Percentiles rank a stretch among this genome's conserved stretches.
Evolutionary conservation across 2,888 invertebrate species (phyloP).

Genomic region (Syrista parreyssii): DNA sequence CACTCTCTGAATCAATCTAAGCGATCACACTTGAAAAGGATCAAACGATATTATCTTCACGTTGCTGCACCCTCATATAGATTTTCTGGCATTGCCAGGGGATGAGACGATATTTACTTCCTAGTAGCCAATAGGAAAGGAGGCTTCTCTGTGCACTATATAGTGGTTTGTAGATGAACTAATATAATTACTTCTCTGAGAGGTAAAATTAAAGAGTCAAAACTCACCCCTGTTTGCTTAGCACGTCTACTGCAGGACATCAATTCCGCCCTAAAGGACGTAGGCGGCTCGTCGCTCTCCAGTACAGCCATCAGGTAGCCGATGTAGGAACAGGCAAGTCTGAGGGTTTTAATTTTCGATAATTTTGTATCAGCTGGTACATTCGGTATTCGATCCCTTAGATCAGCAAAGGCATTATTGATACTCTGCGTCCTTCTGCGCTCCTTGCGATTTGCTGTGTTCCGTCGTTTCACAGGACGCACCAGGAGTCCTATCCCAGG

Average conservation of each 20-base stretch:
- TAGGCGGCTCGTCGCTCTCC: constrained; percentile 86
- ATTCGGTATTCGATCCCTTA: constrained; percentile 94
- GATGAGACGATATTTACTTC: neutral
- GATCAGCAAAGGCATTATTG: constrained; percentile 93
- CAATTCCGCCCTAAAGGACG: constrained; percentile 89
- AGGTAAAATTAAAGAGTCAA: neutral
- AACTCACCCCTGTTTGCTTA: constrained; percentile 50
- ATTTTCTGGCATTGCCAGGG: neutral
- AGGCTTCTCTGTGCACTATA: neutral
- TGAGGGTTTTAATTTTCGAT: constrained; percentile 94
- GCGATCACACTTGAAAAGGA: neutral
- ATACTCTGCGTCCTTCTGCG: constrained; percentile 91
- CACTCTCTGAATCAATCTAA: neutral
- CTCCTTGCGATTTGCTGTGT: constrained; percentile 96
- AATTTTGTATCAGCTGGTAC: constrained; percentile 96
- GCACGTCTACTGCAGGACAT: constrained; percentile 53
- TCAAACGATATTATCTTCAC: neutral
- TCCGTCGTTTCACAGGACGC: constrained; percentile 74
- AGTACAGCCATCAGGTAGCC: constrained; percentile 91
- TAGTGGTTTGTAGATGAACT: neutral
- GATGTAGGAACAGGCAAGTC: constrained; percentile 92
- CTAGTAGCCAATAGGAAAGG: neutral
- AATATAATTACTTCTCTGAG: neutral
- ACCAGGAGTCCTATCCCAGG: constrained; percentile 35
- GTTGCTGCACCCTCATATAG: neutral